Conservation (phyloP, 2,888 invertebrate species). For the Flexamia atlantica region DNA sequence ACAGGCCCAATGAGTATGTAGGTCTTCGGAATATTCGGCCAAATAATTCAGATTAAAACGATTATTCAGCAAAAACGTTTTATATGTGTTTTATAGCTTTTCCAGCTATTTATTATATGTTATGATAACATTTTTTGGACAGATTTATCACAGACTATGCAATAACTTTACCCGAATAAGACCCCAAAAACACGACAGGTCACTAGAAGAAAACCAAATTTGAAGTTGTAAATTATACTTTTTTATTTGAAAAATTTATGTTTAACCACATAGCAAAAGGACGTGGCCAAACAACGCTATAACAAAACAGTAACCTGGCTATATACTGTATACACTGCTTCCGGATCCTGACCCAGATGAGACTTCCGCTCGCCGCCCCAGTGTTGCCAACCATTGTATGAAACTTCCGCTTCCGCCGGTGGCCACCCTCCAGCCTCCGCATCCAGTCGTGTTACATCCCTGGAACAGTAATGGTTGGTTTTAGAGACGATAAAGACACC, state of each 20-base stretch:
- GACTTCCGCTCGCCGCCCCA: slow-evolving; percentile 28
- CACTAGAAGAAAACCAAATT: background rate
- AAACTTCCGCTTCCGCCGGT: slow-evolving; percentile 41
- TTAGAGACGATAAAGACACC: too few relatives aligned
- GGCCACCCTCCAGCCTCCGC: slow-evolving; percentile 24
- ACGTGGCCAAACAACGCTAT: slow-evolving; percentile 2
- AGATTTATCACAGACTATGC: too few relatives aligned
- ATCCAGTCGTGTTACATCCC: background rate
- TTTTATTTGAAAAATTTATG: background rate
- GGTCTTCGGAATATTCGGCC: too few relatives aligned
- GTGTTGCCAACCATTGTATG: slow-evolving; percentile 50
- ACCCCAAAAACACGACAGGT: too few relatives aligned
- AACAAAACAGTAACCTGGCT: slow-evolving; percentile 35
- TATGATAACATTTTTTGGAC: too few relatives aligned
- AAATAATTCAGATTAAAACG: too few relatives aligned
- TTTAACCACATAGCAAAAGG: background rate
- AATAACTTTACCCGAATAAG: too few relatives aligned
- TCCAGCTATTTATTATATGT: too few relatives aligned
- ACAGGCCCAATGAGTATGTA: too few relatives aligned
- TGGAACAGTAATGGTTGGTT: background rate
- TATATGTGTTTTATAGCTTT: too few relatives aligned
- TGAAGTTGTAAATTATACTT: background rate
- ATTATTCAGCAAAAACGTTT: too few relatives aligned
- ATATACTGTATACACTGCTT: slow-evolving; percentile 25
- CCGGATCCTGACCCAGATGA: slow-evolving; percentile 53